Percentiles rank a stretch among this genome's conserved stretches.
Evolutionary conservation across 2,888 invertebrate genomes (phyloP).

Genomic region (Malthinus seriepunctatus): DNA sequence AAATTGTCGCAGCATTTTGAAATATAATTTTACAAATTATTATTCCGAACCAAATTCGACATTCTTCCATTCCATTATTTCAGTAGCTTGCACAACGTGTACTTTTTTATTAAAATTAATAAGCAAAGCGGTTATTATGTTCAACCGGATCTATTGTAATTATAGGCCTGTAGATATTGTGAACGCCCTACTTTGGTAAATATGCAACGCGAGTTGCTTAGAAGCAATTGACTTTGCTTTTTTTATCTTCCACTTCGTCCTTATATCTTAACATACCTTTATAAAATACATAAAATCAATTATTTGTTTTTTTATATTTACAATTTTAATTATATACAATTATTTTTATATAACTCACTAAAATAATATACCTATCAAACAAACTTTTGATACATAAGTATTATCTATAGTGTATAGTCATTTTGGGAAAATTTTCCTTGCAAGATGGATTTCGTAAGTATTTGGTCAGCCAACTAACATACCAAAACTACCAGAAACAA

Average conservation of each 20-base stretch:
- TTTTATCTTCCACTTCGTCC: neutral
- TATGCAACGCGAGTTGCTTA: slow-evolving; percentile 12
- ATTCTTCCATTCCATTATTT: slow-evolving; percentile 35
- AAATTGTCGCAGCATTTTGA: slow-evolving; percentile 7
- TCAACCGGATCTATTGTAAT: slow-evolving; percentile 44
- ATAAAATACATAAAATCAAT: too few species aligned
- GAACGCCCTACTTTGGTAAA: slow-evolving; percentile 35
- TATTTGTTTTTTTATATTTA: too few species aligned
- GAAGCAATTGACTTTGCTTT: slow-evolving; percentile 6
- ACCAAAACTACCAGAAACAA: too few species aligned
- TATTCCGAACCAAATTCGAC: neutral
- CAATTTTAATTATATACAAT: too few species aligned
- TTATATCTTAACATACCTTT: too few species aligned
- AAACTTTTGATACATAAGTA: too few species aligned
- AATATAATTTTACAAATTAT: slow-evolving; percentile 31
- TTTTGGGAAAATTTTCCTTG: too few species aligned
- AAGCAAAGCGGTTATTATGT: slow-evolving; percentile 39
- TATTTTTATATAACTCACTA: too few species aligned
- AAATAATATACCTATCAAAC: too few species aligned
- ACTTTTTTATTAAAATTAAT: slow-evolving; percentile 45
- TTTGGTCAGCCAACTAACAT: too few species aligned
- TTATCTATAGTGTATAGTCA: too few species aligned
- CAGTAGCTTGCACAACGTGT: slow-evolving; percentile 33
- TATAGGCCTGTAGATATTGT: slow-evolving; percentile 40
- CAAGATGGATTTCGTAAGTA: too few species aligned